These are phyloP conservation scores for Reticulitermes lucifugus DNA, from an alignment of 2,888 invertebrate genomes.

Conservation along the genomic window DNA sequence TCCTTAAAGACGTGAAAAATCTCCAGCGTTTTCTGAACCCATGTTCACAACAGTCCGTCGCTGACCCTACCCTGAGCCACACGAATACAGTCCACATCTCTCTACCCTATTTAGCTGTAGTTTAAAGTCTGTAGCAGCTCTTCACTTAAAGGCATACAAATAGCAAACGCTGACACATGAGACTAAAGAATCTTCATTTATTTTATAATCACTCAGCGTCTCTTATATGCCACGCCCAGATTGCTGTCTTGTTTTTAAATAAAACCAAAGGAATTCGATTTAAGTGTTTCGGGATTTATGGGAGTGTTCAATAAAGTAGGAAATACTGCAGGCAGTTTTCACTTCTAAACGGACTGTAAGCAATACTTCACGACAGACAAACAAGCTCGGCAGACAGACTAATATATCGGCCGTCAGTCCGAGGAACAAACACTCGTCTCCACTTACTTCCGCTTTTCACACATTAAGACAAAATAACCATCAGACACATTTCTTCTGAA, in stretches of 20 bases:
- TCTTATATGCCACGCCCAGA: background rate
- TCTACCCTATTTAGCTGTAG: too few species aligned
- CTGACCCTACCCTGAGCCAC: too few species aligned
- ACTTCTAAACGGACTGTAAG: slow-evolving; percentile 26
- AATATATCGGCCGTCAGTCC: background rate
- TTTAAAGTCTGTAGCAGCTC: too few species aligned
- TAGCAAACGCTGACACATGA: too few species aligned
- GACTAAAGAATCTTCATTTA: too few species aligned
- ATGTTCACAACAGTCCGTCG: too few species aligned
- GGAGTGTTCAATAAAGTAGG: slow-evolving; percentile 28
- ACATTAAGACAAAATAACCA: background rate
- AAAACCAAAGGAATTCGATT: slow-evolving; percentile 25
- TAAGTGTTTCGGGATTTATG: slow-evolving; percentile 28
- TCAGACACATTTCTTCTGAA: too few species aligned
- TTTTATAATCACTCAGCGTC: too few species aligned
- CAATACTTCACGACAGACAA: slow-evolving; percentile 15
- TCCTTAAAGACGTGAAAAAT: too few species aligned
- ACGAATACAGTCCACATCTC: too few species aligned
- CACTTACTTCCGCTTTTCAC: background rate
- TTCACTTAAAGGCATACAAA: too few species aligned
- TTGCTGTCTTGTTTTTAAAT: background rate
- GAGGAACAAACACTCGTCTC: background rate
- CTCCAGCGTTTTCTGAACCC: too few species aligned
- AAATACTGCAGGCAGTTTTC: background rate
- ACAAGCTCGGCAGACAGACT: background rate